Evolutionary conservation across 2,113 vertebrate genomes (phyloP).

Genomic region (Dissostichus mawsoni): DNA sequence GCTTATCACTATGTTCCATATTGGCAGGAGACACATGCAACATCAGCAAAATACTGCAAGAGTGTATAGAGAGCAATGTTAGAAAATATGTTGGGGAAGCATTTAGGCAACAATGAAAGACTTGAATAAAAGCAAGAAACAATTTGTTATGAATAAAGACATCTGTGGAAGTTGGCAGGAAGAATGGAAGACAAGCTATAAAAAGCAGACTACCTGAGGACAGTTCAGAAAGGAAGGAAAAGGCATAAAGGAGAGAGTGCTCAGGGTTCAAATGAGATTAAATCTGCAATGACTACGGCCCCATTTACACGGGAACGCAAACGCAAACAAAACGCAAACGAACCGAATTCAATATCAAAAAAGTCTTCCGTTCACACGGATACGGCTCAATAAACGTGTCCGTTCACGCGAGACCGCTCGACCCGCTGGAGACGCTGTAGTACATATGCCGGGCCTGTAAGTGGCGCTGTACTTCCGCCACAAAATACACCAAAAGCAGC

Average conservation of each 20-base stretch:
- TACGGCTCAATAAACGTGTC: too few species aligned
- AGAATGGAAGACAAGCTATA: not conserved
- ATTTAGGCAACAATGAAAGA: slow-evolving; percentile 32
- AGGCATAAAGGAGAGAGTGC: not conserved
- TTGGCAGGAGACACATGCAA: slow-evolving; percentile 46
- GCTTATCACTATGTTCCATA: slow-evolving; percentile 40
- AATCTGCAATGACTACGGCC: not conserved
- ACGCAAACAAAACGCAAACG: too few species aligned
- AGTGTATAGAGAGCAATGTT: slow-evolving; percentile 21
- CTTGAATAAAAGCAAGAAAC: slow-evolving; percentile 35
- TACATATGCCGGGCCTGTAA: too few species aligned
- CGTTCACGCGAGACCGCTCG: too few species aligned
- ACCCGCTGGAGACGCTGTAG: too few species aligned
- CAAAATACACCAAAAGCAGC: too few species aligned
- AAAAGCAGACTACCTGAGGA: slow-evolving; percentile 19
- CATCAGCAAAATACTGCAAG: slow-evolving; percentile 56
- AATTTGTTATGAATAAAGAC: slow-evolving; percentile 4
- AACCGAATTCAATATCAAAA: too few species aligned
- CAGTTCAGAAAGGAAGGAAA: slow-evolving; percentile 7
- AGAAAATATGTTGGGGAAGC: slow-evolving; percentile 34
- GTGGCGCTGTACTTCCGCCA: too few species aligned
- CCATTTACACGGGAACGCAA: too few species aligned
- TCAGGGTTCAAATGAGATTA: not conserved
- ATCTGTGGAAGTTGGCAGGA: slow-evolving; percentile 31
- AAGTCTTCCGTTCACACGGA: too few species aligned